Base-by-base conservation (phyloP, 2,797 vertebrate species). In the Eupleurogrammus muticus region DNA sequence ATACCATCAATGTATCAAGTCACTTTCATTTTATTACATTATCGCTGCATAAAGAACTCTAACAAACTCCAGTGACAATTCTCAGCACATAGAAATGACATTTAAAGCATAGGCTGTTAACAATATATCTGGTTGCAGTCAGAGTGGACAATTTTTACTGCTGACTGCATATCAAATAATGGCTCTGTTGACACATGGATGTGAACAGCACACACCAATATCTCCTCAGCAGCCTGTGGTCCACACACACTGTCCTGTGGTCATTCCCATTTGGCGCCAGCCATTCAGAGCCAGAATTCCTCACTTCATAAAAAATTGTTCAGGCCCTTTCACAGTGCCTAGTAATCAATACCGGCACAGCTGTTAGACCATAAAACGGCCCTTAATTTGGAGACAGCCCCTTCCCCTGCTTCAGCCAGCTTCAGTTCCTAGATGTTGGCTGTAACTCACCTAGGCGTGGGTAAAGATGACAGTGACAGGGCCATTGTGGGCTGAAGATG, bases 291-390 rank as follows among this genome's bases (percentile, higher is more conserved):
- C 76, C 90, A 92, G 85, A 93, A 92, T 93, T 93, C 92, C 83
- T 90, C 90, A 92, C 91, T 93, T 90, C 85, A 85, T 93, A 90
- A 93, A 93, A 84, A 88, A 88, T 87, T 66, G 77, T 75, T 71
- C 71, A 50, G 75, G 57, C 70, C 66, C 81, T 81, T 90, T 88
- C 85, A 83, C 73, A 55, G 80, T 58, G 69, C 34, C 52, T 65
- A 48, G 93, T 92, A 93, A 95, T 94, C 92, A 93, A 94, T 93
- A 92, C 72, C 49, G 56, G 81, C 87, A 90, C 93, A 95, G 93
- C 94, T 95, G 94, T 82, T 75, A 19, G 55, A 81, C 89, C 80
- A 87, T 93, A 89, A 92, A 93, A 92, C 19, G 59, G 64, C 40
- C 63, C 64, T 81, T 81, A 74, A 79, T 85, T 70, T 82, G 74